Evolutionary conservation across 2,888 invertebrate species (phyloP).

Genomic region (Chrysopilus asiliformis): DNA sequence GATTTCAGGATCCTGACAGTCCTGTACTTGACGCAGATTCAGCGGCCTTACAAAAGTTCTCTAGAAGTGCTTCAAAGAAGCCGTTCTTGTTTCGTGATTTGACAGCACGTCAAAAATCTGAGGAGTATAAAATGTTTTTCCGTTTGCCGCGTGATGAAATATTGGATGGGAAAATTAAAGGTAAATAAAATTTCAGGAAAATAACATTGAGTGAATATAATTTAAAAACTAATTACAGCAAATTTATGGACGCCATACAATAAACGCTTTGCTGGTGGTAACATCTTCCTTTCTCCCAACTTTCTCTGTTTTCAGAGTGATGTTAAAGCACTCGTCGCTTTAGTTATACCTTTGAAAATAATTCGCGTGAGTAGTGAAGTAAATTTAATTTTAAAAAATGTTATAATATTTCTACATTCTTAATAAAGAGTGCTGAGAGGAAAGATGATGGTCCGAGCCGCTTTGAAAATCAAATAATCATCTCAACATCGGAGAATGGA

Average conservation of each 20-base stretch:
- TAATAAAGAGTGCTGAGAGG: conserved; percentile 30
- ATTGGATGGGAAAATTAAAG: conserved; percentile 85
- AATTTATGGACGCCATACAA: conserved; percentile 90
- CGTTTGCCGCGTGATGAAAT: conserved; percentile 81
- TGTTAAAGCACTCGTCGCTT: conserved; percentile 63
- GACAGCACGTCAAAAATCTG: conserved; percentile 88
- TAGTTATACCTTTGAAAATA: conserved; percentile 81
- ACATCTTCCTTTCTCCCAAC: conserved; percentile 82
- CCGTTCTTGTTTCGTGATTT: conserved; percentile 90
- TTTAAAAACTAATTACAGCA: conserved; percentile 17
- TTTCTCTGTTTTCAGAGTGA: conserved; percentile 94
- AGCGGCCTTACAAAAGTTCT: conserved; percentile 67
- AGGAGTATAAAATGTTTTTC: conserved; percentile 73
- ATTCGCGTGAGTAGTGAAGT: conserved; percentile 39
- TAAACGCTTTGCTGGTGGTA: conserved; percentile 76
- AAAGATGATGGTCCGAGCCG: conserved; percentile 34
- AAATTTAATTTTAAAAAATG: not conserved
- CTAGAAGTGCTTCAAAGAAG: conserved; percentile 80
- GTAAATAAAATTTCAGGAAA: conserved; percentile 25
- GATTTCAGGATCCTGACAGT: conserved; percentile 73
- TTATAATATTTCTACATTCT: not conserved
- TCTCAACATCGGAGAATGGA: conserved; percentile 67
- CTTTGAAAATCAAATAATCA: conserved; percentile 45
- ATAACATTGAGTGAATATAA: not conserved
- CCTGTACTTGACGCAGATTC: conserved; percentile 81